These are phyloP conservation scores for Eubasilissa splendida DNA, from an alignment of 2,888 invertebrate species.

Conservation along the genomic window DNA sequence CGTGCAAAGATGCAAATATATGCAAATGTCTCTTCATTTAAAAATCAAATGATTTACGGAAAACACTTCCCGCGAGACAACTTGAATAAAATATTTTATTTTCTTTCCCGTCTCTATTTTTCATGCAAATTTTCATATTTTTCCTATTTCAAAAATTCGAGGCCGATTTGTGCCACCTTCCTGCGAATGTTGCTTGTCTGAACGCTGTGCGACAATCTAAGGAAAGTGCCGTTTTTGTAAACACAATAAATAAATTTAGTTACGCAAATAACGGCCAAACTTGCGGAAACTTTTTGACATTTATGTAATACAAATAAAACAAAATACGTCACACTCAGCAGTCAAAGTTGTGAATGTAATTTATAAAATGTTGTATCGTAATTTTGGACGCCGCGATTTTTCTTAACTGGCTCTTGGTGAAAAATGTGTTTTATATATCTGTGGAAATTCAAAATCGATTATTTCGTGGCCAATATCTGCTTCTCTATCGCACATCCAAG, in stretches of 20 bases:
- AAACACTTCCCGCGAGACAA: conserved; percentile 22
- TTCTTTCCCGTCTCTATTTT: conserved; percentile 1
- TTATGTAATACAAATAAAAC: no score
- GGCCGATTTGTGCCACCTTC: conserved; percentile 2
- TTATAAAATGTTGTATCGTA: no score
- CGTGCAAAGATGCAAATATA: conserved; percentile 11
- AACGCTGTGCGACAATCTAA: neutral
- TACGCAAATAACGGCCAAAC: neutral
- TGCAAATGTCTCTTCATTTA: conserved; percentile 25
- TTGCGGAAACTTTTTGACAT: no score
- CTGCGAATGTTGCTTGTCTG: neutral
- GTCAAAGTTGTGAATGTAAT: no score
- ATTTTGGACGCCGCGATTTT: no score
- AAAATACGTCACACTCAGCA: no score
- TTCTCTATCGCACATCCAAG: no score
- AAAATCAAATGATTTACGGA: conserved; percentile 32
- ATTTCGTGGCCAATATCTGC: no score
- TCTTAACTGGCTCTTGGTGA: no score
- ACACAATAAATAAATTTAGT: neutral
- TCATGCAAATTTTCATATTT: conserved; percentile 32
- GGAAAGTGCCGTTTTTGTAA: no score
- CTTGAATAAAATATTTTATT: conserved; percentile 33
- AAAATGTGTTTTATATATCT: no score
- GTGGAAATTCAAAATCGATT: no score
- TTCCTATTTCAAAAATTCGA: conserved; percentile 19